These are phyloP conservation scores for Cheilosia grossa DNA, from an alignment of 2,888 invertebrate genomes.

Conservation along the genomic window DNA sequence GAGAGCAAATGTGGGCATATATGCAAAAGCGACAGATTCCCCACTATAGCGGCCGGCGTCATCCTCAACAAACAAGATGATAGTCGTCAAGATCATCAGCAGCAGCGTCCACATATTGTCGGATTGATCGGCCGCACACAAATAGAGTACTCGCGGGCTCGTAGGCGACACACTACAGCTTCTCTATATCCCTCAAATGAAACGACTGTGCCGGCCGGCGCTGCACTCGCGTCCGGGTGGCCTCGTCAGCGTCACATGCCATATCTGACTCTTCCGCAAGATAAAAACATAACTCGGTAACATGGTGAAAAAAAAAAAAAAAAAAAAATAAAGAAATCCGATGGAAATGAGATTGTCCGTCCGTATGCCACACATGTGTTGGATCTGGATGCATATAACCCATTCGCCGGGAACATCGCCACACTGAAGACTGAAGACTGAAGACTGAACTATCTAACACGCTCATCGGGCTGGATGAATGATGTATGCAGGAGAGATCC, in stretches of 20 bases:
- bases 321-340: constrained; percentile 33
- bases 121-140: constrained; percentile 39
- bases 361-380: constrained; percentile 68
- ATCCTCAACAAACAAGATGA: constrained; percentile 63
- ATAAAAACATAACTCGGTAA: constrained; percentile 69
- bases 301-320: constrained; percentile 40
- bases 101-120: constrained; percentile 21
- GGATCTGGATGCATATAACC: constrained; percentile 48
- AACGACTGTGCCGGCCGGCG: constrained; percentile 39
- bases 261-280: constrained; percentile 73
- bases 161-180: constrained; percentile 63
- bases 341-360: constrained; percentile 65
- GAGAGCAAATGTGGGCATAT: constrained; percentile 53
- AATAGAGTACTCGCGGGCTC: constrained; percentile 31
- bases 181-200: constrained; percentile 45
- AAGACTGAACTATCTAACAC: constrained; percentile 41
- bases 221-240: constrained; percentile 56
- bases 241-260: constrained; percentile 73
- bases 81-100: constrained; percentile 67
- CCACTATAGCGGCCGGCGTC: constrained; percentile 63
- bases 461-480: constrained; percentile 45
- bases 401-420: constrained; percentile 51
- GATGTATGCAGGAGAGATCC: constrained; percentile 61
- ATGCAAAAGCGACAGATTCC: constrained; percentile 69
- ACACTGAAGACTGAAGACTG: constrained; percentile 20